Base-by-base conservation (phyloP, 2,797 vertebrate species). In the Oreochromis mossambicus region DNA sequence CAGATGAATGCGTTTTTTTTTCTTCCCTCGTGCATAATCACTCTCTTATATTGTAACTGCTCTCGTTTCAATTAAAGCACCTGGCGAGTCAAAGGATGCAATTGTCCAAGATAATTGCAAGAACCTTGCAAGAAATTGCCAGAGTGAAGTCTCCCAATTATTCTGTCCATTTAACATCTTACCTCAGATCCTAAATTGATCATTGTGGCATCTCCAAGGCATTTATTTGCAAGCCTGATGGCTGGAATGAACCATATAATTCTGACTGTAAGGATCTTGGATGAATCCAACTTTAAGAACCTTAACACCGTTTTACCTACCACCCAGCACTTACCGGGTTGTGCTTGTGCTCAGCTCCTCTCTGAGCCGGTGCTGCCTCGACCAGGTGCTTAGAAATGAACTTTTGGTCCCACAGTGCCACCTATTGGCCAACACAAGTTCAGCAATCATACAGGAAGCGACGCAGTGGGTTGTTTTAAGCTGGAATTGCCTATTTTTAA, bases 381-480 rank as follows among this genome's bases (percentile, higher is more conserved):
- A 17, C 38, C 79, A 2, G 8, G 55, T 12, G 61, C 51, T 29
- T 73, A 14, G 21, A 7, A 3, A 68, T 6, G 17, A 36, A 88
- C 88, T 14, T 61, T 76, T 92, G 91, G 87, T 92, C 63, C 93
- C 93, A 94, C 93, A 96, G 91, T 93, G 95, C 92, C 95, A 87
- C 92, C 95, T 96, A 86, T 38, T 89, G 95, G 68, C 6, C 1
- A n/a, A 78, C 26, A 68, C 5, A 10, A 5, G n/a, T 9, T 2
- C 3, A 21, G 19, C 10, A 11, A 5, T 2, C 41, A 75, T 12
- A 56, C 15, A 79, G 36, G n/a, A 3, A 50, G 5, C 38, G 2
- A 13, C 7, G 12, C 5, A 66, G 32, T 13, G 9, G 82, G 13
- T 77, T 73, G 38, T 68, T 83, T 68, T 6, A 54, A 8, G 24